A percentile compares a stretch with the other conserved stretches of the same genome.
phyloP scores from a whole-genome alignment of 2,888 invertebrate species.

The Lasiommata megera region DNA sequence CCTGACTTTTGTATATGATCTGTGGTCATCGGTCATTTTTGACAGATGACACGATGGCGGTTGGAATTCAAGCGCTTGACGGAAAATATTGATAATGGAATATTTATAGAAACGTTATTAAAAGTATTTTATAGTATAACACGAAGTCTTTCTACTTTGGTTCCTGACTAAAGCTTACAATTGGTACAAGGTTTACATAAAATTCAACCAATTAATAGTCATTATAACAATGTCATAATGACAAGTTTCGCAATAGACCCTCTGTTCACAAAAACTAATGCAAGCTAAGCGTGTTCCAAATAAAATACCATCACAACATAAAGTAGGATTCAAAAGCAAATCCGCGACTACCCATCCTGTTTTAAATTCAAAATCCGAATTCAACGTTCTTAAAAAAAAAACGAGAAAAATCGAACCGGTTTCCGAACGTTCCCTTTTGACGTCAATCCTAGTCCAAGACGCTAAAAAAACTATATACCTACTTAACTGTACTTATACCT shows the following conservation, averaged over 20 bases:
- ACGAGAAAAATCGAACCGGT: background rate
- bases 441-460: constrained; percentile 50
- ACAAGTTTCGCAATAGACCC: background rate
- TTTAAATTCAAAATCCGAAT: constrained; percentile 8
- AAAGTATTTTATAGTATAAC: too few species aligned
- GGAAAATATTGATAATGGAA: too few species aligned
- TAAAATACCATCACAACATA: background rate
- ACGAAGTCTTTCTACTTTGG: too few species aligned
- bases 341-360: background rate
- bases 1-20: too few species aligned
- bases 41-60: too few species aligned
- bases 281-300: background rate
- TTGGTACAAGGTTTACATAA: too few species aligned
- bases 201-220: too few species aligned
- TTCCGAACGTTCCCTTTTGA: constrained; percentile 26
- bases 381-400: background rate
- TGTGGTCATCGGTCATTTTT: too few species aligned
- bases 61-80: too few species aligned
- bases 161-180: too few species aligned
- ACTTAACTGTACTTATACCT: constrained; percentile 52
- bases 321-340: background rate
- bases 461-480: constrained; percentile 57
- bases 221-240: background rate
- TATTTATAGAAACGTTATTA: too few species aligned
- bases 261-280: background rate